A percentile compares a stretch with the other conserved stretches of the same genome.
These are phyloP conservation scores for Muscidifurax raptorellus DNA, from an alignment of 1,140 invertebrate species.

Conservation along the genomic window DNA sequence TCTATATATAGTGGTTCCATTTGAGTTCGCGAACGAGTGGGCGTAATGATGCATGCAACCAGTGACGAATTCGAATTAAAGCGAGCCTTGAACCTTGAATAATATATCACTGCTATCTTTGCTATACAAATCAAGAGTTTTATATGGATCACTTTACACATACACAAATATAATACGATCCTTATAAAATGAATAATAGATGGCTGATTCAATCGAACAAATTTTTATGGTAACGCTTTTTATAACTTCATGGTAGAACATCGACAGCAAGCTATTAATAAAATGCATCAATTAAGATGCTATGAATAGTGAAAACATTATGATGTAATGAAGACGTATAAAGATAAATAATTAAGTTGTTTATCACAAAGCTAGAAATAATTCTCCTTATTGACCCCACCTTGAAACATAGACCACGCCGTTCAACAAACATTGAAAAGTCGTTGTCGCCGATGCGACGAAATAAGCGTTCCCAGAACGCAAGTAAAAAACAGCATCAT, in stretches of 20 bases:
- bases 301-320: too few species aligned
- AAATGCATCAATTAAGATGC: too few species aligned
- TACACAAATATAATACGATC: too few species aligned
- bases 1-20: background rate
- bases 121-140: too few species aligned
- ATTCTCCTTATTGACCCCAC: too few species aligned
- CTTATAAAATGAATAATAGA: background rate
- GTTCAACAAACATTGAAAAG: background rate
- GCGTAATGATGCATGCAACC: constrained; percentile 16
- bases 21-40: background rate
- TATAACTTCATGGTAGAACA: too few species aligned
- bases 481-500: background rate
- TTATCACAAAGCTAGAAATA: too few species aligned
- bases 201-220: background rate
- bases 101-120: background rate
- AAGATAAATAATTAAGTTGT: too few species aligned
- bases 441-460: background rate
- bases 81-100: background rate
- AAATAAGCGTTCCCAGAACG: background rate
- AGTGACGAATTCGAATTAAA: constrained; percentile 2
- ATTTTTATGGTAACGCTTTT: too few species aligned
- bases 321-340: too few species aligned
- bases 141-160: too few species aligned
- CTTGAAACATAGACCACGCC: background rate
- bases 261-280: too few species aligned